Evolutionary conservation across 2,797 vertebrate genomes (phyloP).

Genomic region (Poecilia wingei): DNA sequence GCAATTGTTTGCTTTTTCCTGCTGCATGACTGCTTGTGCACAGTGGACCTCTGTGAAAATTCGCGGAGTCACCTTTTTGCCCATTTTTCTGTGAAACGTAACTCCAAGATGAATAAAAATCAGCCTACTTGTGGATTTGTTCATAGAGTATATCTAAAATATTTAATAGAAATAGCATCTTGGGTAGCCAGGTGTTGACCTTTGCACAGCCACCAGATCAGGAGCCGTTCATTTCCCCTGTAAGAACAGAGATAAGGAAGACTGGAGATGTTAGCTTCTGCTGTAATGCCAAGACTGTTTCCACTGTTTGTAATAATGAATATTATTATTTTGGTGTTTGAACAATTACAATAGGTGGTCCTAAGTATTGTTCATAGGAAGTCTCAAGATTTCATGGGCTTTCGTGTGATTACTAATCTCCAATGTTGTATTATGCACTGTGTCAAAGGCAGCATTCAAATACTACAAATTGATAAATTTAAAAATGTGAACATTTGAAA

Average conservation of each 20-base stretch:
- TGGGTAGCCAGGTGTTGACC: background rate
- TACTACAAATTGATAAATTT: background rate
- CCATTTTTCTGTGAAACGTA: background rate
- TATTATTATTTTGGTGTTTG: background rate
- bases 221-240: background rate
- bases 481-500: background rate
- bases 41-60: background rate
- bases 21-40: background rate
- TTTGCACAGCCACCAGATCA: background rate
- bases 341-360: background rate
- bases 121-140: background rate
- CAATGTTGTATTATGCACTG: background rate
- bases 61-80: background rate
- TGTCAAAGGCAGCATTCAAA: background rate
- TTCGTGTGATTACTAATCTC: background rate
- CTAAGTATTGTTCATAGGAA: background rate
- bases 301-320: background rate
- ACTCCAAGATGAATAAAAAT: background rate
- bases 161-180: background rate
- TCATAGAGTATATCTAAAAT: background rate
- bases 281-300: background rate
- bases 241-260: background rate
- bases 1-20: conserved; percentile 32
- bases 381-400: background rate
- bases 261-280: background rate